Evolutionary conservation across 2,113 vertebrate species (phyloP).

Genomic region (Oncorhynchus masou): DNA sequence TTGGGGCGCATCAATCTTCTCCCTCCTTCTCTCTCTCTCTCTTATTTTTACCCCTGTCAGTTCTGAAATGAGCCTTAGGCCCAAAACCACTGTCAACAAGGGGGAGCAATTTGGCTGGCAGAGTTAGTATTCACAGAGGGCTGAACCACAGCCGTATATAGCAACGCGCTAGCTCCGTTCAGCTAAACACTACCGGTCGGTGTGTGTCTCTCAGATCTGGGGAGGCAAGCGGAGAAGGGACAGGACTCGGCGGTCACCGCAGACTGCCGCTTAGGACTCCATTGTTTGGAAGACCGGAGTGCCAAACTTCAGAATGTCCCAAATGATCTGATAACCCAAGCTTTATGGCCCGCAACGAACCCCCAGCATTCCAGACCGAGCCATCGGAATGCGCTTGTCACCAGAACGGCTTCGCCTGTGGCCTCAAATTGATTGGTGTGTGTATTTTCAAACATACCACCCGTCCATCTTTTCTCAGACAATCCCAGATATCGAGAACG

Average conservation of each 20-base stretch:
- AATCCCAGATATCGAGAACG: conserved; percentile 42
- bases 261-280: conserved; percentile 51
- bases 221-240: conserved; percentile 59
- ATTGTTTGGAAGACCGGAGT: conserved; percentile 64
- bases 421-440: conserved; percentile 53
- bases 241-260: conserved; percentile 46
- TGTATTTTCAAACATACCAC: conserved; percentile 48
- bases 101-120: conserved; percentile 72
- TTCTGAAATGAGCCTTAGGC: conserved; percentile 53
- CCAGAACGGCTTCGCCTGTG: conserved; percentile 66
- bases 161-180: conserved; percentile 65
- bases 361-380: conserved; percentile 62
- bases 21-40: conserved; percentile 21
- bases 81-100: conserved; percentile 76
- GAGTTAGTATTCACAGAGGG: conserved; percentile 72
- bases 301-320: neutral
- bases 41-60: conserved; percentile 44
- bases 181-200: conserved; percentile 62
- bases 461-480: conserved; percentile 46
- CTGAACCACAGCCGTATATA: conserved; percentile 74
- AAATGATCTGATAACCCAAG: conserved; percentile 63
- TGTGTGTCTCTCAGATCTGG: conserved; percentile 62
- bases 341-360: conserved; percentile 50
- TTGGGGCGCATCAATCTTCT: conserved; percentile 48
- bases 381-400: conserved; percentile 59